Conservation (phyloP, 2,888 invertebrate species). For the Pristionchus maxplancki region DNA sequence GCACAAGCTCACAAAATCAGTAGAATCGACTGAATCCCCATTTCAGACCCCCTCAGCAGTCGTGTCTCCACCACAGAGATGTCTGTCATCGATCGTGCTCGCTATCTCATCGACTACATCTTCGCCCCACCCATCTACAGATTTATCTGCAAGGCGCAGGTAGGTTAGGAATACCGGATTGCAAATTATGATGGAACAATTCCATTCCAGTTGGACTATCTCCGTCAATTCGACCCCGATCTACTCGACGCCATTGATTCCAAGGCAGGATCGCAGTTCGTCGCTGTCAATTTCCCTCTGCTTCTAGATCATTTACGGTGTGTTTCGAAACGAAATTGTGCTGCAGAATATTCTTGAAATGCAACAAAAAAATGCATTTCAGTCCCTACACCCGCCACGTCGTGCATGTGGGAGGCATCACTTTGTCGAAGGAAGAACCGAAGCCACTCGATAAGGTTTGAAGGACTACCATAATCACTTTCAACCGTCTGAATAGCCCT, state of each 20-base stretch:
- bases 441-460: not conserved
- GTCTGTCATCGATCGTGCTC: conserved; percentile 18
- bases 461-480: not conserved
- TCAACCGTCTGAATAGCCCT: not conserved
- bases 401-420: conserved; percentile 22
- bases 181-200: no score
- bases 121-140: conserved; percentile 9
- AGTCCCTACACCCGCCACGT: conserved; percentile 35
- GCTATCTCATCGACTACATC: conserved; percentile 39
- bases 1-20: not conserved
- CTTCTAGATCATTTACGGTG: conserved; percentile 26
- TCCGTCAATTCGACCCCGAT: conserved; percentile 38
- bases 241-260: conserved; percentile 11
- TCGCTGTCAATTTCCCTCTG: conserved; percentile 40
- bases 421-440: not conserved
- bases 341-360: no score
- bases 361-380: not conserved
- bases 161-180: not conserved
- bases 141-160: conserved; percentile 13
- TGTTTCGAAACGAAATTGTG: not conserved
- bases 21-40: not conserved
- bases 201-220: conserved; percentile 2
- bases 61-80: not conserved
- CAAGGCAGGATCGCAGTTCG: conserved; percentile 20
- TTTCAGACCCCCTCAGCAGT: conserved; percentile 20